Base-by-base conservation (phyloP, 1,140 invertebrate genomes). In the Lamellibrachia luymesi region DNA sequence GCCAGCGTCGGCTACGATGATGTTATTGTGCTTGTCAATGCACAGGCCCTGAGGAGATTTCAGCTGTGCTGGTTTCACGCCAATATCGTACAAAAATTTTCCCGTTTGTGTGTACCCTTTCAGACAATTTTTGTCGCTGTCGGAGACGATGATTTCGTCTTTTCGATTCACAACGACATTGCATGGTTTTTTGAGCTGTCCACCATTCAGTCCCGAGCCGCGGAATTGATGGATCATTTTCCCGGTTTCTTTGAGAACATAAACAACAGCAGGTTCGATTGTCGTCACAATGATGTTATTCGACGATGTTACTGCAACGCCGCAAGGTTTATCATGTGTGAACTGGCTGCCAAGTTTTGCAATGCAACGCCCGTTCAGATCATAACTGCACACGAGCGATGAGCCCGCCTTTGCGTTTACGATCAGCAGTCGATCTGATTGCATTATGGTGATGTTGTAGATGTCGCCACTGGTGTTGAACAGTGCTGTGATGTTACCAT, bases 321-420 rank as follows among this genome's bases (percentile, higher is more conserved):
- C 95, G 93, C 94, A 94, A 1, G 95, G 94, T 50, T 94, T 94
- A 80, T 95, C 95, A 94, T 94, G 95, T 6, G 93, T 94, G 93
- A 95, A 96, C 92, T 94, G 94, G 50, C 95, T 93, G 80, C 95
- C 95, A 92, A 94, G 94, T 91, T 52, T 93, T 22, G 93, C 94
- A 13, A 95, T 91, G 8, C 93, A 92, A 51, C 94, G 93, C 1
- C 95, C 95, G n/a, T 94, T 94, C 93, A 95, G 93, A 38, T 95
- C 94, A 91, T 96, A 96, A 17, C 93, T 89, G 49, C 94, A 52
- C 93, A 95, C 94, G 25, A 95, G 95, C 38, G 95, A 0, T 94
- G 94, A 2, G 17, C 94, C 94, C 27, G 94, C 94, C 51, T 95
- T 95, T 5, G 94, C 93, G 13, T 95, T 94, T n/a, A 95, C 94